A percentile compares a stretch with the other conserved stretches of the same genome.
Conservation (phyloP, 30 jellyfish, hydroid and myxozoan genomes). For the Pelagia noctiluca region DNA sequence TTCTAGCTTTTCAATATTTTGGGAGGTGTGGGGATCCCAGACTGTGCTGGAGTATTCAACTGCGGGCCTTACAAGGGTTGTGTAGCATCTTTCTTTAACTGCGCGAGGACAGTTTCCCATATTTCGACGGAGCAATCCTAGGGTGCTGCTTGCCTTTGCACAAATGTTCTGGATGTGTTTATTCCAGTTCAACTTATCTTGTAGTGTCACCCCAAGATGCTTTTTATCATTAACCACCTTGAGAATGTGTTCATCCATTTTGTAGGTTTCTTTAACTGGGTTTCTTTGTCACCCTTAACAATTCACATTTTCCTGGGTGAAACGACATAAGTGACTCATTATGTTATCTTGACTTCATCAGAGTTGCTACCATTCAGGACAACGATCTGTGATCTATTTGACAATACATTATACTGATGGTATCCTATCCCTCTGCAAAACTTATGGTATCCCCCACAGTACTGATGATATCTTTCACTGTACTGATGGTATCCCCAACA, state of each 20-base stretch:
- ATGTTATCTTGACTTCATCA: not conserved
- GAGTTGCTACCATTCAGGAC: not conserved
- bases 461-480: too few relatives aligned
- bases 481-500: too few relatives aligned
- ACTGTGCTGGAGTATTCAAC: not conserved
- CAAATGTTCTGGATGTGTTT: not conserved
- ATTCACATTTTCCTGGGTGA: not conserved
- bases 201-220: not conserved
- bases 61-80: not conserved
- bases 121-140: not conserved
- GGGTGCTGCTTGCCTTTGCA: not conserved
- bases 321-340: not conserved
- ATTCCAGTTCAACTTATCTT: not conserved
- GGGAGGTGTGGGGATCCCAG: conserved; percentile 4
- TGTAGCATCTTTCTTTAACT: not conserved
- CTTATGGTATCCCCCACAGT: too few relatives aligned
- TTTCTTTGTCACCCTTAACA: not conserved
- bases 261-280: not conserved
- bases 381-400: not conserved
- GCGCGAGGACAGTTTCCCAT: not conserved
- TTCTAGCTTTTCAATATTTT: conserved; percentile 12
- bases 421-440: too few relatives aligned
- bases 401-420: too few relatives aligned
- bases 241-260: not conserved
- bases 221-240: not conserved